Evolutionary conservation across 2,113 vertebrate species (phyloP).

Genomic region (Carassius gibelio): DNA sequence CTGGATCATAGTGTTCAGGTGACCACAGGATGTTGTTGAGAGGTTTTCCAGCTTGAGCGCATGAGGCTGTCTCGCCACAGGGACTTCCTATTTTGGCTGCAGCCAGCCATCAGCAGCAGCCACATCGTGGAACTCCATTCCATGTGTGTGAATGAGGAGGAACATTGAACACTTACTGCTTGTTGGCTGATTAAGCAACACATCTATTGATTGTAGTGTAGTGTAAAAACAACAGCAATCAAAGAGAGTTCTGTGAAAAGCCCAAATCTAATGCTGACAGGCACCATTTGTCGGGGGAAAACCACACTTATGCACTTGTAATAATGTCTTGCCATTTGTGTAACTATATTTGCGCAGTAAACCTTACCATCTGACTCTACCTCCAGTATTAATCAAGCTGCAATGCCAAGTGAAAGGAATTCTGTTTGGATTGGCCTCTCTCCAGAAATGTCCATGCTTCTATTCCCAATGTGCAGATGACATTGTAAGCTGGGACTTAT

Average conservation of each 20-base stretch:
- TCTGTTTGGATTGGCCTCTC: slow-evolving; percentile 67
- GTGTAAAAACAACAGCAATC: slow-evolving; percentile 5
- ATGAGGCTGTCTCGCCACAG: slow-evolving; percentile 82
- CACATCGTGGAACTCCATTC: background rate
- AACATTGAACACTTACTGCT: slow-evolving; percentile 20
- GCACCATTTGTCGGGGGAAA: slow-evolving; percentile 8
- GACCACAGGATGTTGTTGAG: slow-evolving; percentile 84
- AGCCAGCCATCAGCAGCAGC: slow-evolving; percentile 32
- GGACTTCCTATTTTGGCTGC: slow-evolving; percentile 85
- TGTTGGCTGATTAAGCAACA: slow-evolving; percentile 13
- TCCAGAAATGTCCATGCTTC: slow-evolving; percentile 57
- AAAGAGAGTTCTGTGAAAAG: slow-evolving; percentile 31
- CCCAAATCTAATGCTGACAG: background rate
- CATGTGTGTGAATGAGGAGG: slow-evolving; percentile 37
- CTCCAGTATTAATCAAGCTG: slow-evolving; percentile 73
- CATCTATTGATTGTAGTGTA: background rate
- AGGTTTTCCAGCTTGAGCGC: slow-evolving; percentile 80
- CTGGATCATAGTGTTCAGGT: slow-evolving; percentile 75
- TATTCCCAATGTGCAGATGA: slow-evolving; percentile 21
- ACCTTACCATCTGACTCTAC: slow-evolving; percentile 64
- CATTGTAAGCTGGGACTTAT: slow-evolving; percentile 35
- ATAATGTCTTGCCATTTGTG: slow-evolving; percentile 41
- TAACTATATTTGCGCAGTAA: slow-evolving; percentile 50
- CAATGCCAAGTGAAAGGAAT: slow-evolving; percentile 69
- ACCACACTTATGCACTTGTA: slow-evolving; percentile 28